phyloP scores from a whole-genome alignment of 2,797 vertebrate species.

The Psittacula echo region DNA sequence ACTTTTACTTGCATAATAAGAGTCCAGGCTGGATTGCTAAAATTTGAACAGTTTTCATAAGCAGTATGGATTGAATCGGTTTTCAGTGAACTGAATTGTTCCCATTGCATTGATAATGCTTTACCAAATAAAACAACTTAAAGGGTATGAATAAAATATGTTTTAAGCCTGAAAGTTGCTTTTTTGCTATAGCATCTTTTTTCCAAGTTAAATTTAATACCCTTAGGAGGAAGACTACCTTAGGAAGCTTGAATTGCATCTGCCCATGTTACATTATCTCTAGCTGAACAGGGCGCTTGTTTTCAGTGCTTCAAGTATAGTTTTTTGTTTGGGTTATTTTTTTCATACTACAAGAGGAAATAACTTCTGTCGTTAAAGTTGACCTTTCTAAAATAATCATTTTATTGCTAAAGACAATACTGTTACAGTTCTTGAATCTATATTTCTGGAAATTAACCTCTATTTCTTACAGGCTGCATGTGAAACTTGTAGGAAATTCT shows the following conservation, averaged over 20 bases:
- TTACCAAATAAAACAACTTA: neutral
- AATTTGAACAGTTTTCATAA: neutral
- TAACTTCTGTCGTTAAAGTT: neutral
- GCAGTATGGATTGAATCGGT: neutral
- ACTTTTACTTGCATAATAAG: neutral
- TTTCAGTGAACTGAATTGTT: neutral
- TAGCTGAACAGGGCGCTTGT: neutral
- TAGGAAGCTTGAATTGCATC: neutral
- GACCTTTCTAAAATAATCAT: neutral
- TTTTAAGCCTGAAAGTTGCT: neutral
- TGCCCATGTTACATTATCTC: neutral
- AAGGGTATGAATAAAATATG: neutral
- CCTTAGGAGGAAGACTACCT: neutral
- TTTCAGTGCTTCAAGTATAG: neutral
- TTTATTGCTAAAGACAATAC: neutral
- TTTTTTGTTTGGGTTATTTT: neutral
- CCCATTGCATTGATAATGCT: neutral
- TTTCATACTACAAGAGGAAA: neutral
- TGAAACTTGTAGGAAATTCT: slow-evolving; percentile 81
- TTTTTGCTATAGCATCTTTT: neutral
- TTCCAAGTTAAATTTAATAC: neutral
- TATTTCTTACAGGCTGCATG: slow-evolving; percentile 78
- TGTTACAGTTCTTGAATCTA: neutral
- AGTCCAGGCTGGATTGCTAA: neutral
- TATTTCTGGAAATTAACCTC: neutral